These are phyloP conservation scores for Catharus fuscescens DNA, from an alignment of 2,113 vertebrate species.

Conservation along the genomic window DNA sequence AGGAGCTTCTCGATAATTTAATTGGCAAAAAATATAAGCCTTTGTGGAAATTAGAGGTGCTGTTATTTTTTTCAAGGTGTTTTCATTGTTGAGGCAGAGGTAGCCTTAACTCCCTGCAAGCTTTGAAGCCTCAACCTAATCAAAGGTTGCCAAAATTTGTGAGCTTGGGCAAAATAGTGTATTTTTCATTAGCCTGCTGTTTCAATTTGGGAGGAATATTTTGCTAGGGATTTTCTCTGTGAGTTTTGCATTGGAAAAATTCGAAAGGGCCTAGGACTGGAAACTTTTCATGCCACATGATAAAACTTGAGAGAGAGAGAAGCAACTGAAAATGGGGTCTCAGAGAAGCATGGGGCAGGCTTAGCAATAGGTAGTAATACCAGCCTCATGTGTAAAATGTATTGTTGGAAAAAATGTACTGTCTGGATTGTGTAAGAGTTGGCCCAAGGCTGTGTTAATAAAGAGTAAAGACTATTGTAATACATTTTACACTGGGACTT, in stretches of 20 bases:
- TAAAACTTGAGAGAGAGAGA: background rate
- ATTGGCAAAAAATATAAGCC: background rate
- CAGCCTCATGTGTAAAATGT: background rate
- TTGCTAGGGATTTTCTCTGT: background rate
- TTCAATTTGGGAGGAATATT: background rate
- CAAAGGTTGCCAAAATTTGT: background rate
- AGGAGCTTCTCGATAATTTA: background rate
- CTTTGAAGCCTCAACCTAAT: background rate
- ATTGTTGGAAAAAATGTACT: slow-evolving; percentile 17
- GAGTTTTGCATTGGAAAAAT: background rate
- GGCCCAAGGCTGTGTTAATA: slow-evolving; percentile 3
- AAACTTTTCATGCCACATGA: background rate
- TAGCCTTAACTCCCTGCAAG: background rate
- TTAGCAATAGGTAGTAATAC: background rate
- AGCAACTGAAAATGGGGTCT: background rate
- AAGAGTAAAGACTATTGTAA: slow-evolving; percentile 38
- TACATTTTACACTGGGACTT: slow-evolving; percentile 8
- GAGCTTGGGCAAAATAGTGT: background rate
- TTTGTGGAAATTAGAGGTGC: background rate
- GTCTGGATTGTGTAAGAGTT: slow-evolving; percentile 26
- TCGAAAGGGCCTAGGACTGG: background rate
- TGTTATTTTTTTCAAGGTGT: background rate
- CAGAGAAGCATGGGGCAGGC: background rate
- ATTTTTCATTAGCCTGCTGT: background rate
- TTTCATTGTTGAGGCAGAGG: background rate